Percentiles rank a stretch among this genome's conserved stretches.
phyloP scores from a whole-genome alignment of 2,797 vertebrate genomes.

The Takifugu rubripes region DNA sequence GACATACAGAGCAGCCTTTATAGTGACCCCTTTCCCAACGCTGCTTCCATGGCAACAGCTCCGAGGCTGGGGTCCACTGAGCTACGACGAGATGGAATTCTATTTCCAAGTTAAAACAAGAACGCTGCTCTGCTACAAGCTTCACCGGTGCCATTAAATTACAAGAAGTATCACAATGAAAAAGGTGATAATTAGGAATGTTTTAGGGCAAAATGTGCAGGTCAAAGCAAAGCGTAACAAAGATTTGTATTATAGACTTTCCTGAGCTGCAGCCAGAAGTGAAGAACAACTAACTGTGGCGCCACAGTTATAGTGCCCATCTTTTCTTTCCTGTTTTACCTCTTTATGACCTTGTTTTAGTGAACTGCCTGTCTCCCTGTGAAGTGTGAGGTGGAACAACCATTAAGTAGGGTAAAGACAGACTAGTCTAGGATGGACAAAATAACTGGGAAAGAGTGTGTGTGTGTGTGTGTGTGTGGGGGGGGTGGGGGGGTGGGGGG shows the following conservation, averaged over 20 bases:
- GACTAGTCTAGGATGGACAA: neutral
- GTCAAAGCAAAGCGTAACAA: no score
- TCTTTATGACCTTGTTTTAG: conserved; percentile 14
- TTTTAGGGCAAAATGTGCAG: no score
- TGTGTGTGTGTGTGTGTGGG: neutral
- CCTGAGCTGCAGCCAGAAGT: conserved; percentile 5
- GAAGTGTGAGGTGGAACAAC: conserved; percentile 43
- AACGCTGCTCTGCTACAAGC: conserved; percentile 54
- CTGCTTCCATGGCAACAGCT: conserved; percentile 69
- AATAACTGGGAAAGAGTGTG: conserved; percentile 14
- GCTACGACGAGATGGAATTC: conserved; percentile 62
- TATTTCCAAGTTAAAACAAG: conserved; percentile 61
- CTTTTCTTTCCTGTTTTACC: conserved; percentile 29
- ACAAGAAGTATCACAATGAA: no score
- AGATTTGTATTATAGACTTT: conserved; percentile 13
- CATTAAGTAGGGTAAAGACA: conserved; percentile 43
- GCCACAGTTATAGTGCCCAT: neutral
- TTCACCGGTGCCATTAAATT: neutral
- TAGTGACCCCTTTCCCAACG: conserved; percentile 40
- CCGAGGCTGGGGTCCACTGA: conserved; percentile 53
- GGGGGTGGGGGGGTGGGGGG: conserved; percentile 28
- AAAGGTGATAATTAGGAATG: no score
- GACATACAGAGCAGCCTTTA: conserved; percentile 43
- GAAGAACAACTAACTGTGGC: conserved; percentile 6
- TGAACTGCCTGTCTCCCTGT: conserved; percentile 22